phyloP scores from a whole-genome alignment of 2,113 vertebrate genomes.

The Lepus timidus region DNA sequence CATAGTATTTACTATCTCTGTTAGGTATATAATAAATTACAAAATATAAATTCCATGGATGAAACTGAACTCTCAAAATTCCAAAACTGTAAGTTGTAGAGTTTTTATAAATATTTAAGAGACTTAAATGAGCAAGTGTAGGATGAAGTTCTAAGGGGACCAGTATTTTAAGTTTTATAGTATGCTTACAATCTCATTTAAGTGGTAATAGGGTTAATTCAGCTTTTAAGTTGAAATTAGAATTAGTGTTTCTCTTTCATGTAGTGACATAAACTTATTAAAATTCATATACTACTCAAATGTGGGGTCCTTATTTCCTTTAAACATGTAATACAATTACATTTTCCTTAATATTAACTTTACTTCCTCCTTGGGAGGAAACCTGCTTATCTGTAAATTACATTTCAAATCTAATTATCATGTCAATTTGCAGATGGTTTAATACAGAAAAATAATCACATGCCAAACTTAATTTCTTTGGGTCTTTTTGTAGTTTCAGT shows the following conservation, averaged over 20 bases:
- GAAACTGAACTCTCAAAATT: neutral
- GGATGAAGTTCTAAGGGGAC: slow-evolving; percentile 37
- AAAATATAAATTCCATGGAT: slow-evolving; percentile 42
- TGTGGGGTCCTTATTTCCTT: slow-evolving; percentile 70
- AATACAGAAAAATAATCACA: slow-evolving; percentile 73
- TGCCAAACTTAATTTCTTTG: slow-evolving; percentile 64
- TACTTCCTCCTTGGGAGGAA: slow-evolving; percentile 82
- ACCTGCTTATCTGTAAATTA: slow-evolving; percentile 80
- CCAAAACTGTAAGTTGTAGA: neutral
- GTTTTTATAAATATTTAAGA: slow-evolving; percentile 34
- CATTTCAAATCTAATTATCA: slow-evolving; percentile 79
- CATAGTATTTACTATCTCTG: slow-evolving; percentile 17
- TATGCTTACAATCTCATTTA: neutral
- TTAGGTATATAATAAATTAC: slow-evolving; percentile 9
- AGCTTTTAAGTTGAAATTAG: slow-evolving; percentile 60
- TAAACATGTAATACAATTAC: slow-evolving; percentile 72
- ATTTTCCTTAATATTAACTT: slow-evolving; percentile 80
- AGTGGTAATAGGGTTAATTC: slow-evolving; percentile 5
- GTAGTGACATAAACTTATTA: slow-evolving; percentile 60
- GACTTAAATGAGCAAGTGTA: slow-evolving; percentile 16
- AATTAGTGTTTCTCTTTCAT: slow-evolving; percentile 49
- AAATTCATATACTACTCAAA: slow-evolving; percentile 68
- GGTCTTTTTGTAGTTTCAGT: slow-evolving; percentile 65
- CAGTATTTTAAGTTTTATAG: slow-evolving; percentile 52
- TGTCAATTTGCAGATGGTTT: slow-evolving; percentile 74